Base-by-base conservation (phyloP, 1,140 invertebrate genomes). In the Penaeus indicus region DNA sequence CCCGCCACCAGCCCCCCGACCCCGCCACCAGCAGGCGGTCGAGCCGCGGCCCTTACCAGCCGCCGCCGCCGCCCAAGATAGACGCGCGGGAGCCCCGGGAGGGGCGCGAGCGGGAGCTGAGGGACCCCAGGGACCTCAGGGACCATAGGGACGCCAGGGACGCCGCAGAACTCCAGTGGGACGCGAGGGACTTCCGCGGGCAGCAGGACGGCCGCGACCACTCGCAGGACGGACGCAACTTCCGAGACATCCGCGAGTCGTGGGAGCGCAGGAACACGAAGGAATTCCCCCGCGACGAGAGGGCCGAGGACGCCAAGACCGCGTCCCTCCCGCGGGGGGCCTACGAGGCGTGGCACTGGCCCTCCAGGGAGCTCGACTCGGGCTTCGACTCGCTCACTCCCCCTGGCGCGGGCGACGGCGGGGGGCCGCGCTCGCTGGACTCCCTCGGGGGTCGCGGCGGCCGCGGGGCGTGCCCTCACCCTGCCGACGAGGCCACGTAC, bases 301-400 rank as follows among this genome's bases (percentile, higher is more conserved):
- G 83, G 64, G 27, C 1, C 42, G 67, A 84, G 47, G 27, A 86
- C 32, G 19, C 60, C 25, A 83, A n/a, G 32, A 77, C 61, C n/a
- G 60, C 86, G 19, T 83, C 86, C 19, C 81, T 88, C n/a, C 79
- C 80, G 3, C 79, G 79, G 18, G 78, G 62, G 7, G 22, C 60
- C 10, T 75, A 61, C 25, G 83, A 84, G 47, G 25, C 75, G 2
- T 81, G 83, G 82, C 69, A 82, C 21, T 90, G 90, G 90, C 85
- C 67, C 25, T 82, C 82, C n/a, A 61, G 90, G 32, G 90, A 90
- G 21, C 87, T 80, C 5, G 90, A 90, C n/a, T 90, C 90, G 32
- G 90, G 90, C 54, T 89, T 90, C 47, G 90, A 90, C 63, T 90
- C 90, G 22, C 84, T 90, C 79, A 78, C 47, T n/a, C 54, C 78